Conservation (phyloP, 1,140 invertebrate genomes). For the Luehdorfia chinensis region DNA sequence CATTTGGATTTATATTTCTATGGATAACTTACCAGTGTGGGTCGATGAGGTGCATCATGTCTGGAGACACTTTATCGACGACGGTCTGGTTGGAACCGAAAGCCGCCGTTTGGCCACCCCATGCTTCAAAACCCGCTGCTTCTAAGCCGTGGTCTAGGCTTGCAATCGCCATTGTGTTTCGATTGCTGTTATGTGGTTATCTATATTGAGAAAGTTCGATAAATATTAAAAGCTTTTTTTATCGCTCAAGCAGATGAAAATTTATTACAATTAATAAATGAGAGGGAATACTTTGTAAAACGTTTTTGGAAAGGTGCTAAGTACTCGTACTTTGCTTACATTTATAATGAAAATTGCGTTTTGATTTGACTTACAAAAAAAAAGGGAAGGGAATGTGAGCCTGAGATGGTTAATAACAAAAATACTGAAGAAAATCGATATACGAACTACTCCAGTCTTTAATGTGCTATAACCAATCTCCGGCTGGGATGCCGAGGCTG, state of each 20-base stretch:
- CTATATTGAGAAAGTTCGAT: constrained; percentile 15
- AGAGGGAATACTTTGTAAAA: neutral
- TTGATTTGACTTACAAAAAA: constrained; percentile 41
- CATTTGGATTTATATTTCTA: no score
- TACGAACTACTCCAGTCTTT: constrained; percentile 77
- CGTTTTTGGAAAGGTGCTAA: no score
- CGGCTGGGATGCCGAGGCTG: constrained; percentile 55
- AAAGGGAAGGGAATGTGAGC: constrained; percentile 40
- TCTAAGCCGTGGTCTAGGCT: constrained; percentile 62
- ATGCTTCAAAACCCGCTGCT: constrained; percentile 61
- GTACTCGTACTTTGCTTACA: no score
- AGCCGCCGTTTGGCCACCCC: constrained; percentile 68
- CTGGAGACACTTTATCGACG: constrained; percentile 76
- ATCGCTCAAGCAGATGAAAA: neutral
- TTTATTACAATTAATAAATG: neutral
- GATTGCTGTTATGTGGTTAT: constrained; percentile 15
- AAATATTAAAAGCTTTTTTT: no score
- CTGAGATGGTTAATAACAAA: constrained; percentile 68
- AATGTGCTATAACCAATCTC: constrained; percentile 65
- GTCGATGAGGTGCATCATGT: constrained; percentile 80
- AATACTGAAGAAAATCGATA: constrained; percentile 78
- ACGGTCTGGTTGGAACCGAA: constrained; percentile 73
- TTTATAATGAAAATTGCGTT: neutral
- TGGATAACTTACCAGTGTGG: constrained; percentile 75
- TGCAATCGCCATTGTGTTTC: constrained; percentile 52